These are phyloP conservation scores for Ormyrus labotus DNA, from an alignment of 2,888 invertebrate genomes.

Conservation along the genomic window DNA sequence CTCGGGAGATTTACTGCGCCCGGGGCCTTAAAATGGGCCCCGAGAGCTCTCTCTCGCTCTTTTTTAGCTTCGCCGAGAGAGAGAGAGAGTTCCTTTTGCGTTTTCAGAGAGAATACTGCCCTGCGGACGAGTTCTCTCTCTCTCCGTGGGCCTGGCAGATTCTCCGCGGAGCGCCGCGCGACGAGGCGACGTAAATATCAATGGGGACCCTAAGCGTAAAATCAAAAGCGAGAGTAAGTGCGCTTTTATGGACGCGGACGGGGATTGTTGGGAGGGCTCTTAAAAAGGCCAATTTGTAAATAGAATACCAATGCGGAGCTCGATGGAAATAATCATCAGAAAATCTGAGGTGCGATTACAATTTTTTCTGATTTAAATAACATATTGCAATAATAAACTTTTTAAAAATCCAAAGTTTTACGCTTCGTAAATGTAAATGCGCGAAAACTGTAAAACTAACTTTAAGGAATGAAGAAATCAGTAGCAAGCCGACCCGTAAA, in stretches of 20 bases:
- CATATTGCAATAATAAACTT: no score
- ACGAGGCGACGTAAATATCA: no score
- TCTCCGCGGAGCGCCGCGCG: not conserved
- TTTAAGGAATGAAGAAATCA: not conserved
- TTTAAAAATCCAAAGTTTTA: no score
- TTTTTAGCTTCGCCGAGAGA: not conserved
- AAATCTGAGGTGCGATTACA: no score
- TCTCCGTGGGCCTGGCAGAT: conserved; percentile 14
- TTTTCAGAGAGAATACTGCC: no score
- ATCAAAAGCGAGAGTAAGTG: not conserved
- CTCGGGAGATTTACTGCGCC: conserved; percentile 70
- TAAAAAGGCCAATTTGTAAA: no score
- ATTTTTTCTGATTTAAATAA: no score
- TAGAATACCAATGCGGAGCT: no score
- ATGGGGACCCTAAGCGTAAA: not conserved
- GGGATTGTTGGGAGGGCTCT: no score
- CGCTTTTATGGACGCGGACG: no score
- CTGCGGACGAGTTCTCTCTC: not conserved
- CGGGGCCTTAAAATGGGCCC: conserved; percentile 33
- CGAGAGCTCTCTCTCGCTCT: conserved; percentile 14
- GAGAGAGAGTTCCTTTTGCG: no score
- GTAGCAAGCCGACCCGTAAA: conserved; percentile 24
- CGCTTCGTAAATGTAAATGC: not conserved
- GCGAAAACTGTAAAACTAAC: not conserved
- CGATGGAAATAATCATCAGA: no score